Evolutionary conservation across 2,888 invertebrate genomes (phyloP).

Genomic region (Drosophila buzzatii): DNA sequence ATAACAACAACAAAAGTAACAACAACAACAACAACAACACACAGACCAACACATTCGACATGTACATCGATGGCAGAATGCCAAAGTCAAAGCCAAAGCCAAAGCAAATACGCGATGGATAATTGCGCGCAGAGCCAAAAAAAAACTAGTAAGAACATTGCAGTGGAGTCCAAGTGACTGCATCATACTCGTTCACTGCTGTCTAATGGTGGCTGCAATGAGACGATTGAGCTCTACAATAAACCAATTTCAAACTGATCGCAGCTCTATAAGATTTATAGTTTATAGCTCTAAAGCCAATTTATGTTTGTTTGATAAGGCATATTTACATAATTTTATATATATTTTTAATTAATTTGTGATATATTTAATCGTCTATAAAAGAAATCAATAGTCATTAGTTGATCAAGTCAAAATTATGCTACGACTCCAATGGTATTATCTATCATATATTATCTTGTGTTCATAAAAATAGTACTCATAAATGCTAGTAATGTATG

Average conservation of each 20-base stretch:
- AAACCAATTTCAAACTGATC: neutral
- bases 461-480: no score
- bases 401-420: no score
- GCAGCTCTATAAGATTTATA: neutral
- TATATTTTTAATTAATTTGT: no score
- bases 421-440: no score
- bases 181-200: neutral
- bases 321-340: no score
- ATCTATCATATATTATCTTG: no score
- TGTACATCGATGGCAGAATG: constrained; percentile 61
- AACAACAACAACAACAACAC: constrained; percentile 20
- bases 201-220: no score
- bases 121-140: constrained; percentile 62
- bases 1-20: constrained; percentile 4
- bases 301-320: no score
- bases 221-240: neutral
- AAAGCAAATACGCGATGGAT: constrained; percentile 68
- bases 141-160: constrained; percentile 7
- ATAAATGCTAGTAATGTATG: no score
- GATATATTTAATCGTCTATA: no score
- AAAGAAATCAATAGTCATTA: no score
- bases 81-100: constrained; percentile 54
- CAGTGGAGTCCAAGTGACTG: neutral
- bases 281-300: neutral
- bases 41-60: constrained; percentile 45